Conservation (phyloP, 1,140 invertebrate species). For the Drosophila nannoptera region DNA sequence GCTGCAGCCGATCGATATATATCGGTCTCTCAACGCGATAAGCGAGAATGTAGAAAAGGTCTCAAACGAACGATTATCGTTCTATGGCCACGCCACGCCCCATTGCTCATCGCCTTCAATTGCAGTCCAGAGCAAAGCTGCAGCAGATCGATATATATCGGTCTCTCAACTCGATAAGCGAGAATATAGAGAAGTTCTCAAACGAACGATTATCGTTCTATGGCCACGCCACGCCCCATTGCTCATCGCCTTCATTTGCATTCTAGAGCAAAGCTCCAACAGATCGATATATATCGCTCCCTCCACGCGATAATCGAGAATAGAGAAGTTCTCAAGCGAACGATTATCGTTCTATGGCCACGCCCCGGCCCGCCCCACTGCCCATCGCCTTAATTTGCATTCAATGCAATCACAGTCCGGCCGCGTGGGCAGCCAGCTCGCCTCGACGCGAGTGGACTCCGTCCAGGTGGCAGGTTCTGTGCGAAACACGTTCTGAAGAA, state of each 20-base stretch:
- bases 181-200: neutral
- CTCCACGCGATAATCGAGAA: neutral
- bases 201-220: too few relatives aligned
- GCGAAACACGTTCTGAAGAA: slow-evolving; percentile 50
- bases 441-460: slow-evolving; percentile 20
- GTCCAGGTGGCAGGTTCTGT: neutral
- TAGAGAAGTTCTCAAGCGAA: neutral
- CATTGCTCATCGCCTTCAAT: too few relatives aligned
- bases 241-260: too few relatives aligned
- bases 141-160: slow-evolving; percentile 8
- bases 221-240: too few relatives aligned
- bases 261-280: neutral
- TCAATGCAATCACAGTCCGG: neutral
- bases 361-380: neutral
- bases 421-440: slow-evolving; percentile 44
- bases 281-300: neutral
- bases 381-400: neutral
- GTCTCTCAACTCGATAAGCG: neutral
- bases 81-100: too few relatives aligned
- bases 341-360: too few relatives aligned
- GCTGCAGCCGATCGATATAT: neutral
- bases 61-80: neutral
- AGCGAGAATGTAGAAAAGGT: neutral
- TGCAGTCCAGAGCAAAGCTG: slow-evolving; percentile 1
- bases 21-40: neutral